These are phyloP conservation scores for Slavum lentiscoides DNA, from an alignment of 2,888 invertebrate genomes.

Conservation along the genomic window DNA sequence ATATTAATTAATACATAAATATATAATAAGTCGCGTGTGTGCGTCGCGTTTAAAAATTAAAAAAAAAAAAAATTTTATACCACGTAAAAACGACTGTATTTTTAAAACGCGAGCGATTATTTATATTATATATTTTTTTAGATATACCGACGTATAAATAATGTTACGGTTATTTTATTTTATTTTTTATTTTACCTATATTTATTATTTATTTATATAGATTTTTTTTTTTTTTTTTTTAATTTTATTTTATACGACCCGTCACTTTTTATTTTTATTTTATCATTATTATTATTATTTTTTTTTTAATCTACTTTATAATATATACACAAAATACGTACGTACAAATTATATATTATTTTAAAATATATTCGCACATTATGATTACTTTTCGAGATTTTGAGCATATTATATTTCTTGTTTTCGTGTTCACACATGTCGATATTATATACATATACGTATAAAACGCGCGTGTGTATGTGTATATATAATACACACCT, in stretches of 20 bases:
- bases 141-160: too few species aligned
- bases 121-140: too few species aligned
- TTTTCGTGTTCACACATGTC: background rate
- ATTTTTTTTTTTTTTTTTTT: background rate
- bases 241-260: slow-evolving; percentile 17
- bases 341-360: slow-evolving; percentile 36
- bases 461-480: too few species aligned
- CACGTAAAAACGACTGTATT: too few species aligned
- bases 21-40: too few species aligned
- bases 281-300: slow-evolving; percentile 13
- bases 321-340: slow-evolving; percentile 1
- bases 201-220: background rate
- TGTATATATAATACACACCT: too few species aligned
- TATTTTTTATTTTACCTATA: slow-evolving; percentile 7
- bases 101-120: too few species aligned
- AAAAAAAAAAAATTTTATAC: too few species aligned
- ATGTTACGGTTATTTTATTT: too few species aligned
- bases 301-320: slow-evolving; percentile 10
- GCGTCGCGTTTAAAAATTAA: too few species aligned
- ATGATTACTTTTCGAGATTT: slow-evolving; percentile 28
- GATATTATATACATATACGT: too few species aligned
- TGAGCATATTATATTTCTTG: slow-evolving; percentile 10
- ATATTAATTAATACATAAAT: background rate
- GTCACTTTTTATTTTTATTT: slow-evolving; percentile 1
- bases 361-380: background rate